Base-by-base conservation (phyloP, 2,888 invertebrate species). In the Phaedon cochleariae region DNA sequence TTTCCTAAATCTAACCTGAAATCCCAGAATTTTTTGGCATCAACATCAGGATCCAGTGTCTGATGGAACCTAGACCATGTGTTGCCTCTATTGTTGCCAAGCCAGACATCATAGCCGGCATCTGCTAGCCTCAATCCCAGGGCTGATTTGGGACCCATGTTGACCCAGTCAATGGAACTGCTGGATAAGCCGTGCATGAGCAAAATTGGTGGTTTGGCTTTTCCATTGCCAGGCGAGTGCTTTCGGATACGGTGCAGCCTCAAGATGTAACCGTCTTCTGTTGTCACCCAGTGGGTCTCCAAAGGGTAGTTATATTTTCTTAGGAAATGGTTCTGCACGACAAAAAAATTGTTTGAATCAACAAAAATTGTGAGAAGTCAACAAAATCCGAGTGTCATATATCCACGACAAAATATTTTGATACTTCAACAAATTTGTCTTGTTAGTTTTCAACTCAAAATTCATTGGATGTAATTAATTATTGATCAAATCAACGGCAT, bases 81-180 rank as follows among this genome's bases (percentile, higher is more conserved):
- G 77, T 90, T 94, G 6, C 95, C 95, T 3, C 95, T 87, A 18
- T 88, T 88, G 79, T 95, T 95, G 0, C 92, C 91, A 84, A 95
- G 83, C 95, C 95, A 95, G 0, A 92, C 91, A 69, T 92, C 92
- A 73, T 87, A 92, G n/a, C 91, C 90, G 74, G 85, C 84, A 73
- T 92, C 90, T 3, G 90, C 88, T 1, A 92, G 81, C 9, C 86
- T 76, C 73, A 80, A 84, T 0, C 76, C 84, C 12, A 94, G 84
- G 51, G 87, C 88, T 67, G 86, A 86, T 29, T 89, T 86, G 0
- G 90, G 90, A 0, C 91, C 90, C 83, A 91, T 89, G 59, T 92
- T 81, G 2, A 95, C 85, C 88, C 90, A 95, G 68, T 91, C 90
- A 6, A 90, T 88, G 0, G 93, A 91, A 4, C 90, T 90, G 37